Evolutionary conservation across 1,140 invertebrate genomes (phyloP).

Genomic region (Dinoponera quadriceps): DNA sequence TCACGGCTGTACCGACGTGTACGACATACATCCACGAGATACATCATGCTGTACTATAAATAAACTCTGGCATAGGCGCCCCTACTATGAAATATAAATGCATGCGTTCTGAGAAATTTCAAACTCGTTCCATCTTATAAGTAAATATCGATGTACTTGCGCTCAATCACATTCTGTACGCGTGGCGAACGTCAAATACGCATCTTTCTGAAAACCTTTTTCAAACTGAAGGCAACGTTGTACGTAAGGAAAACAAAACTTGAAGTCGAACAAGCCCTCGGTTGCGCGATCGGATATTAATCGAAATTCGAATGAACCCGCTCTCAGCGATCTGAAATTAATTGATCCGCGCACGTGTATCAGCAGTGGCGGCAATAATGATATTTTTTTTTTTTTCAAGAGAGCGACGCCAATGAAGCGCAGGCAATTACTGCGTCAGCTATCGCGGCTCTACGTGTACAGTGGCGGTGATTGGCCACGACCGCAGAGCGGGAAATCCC

Average conservation of each 20-base stretch:
- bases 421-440: constrained; percentile 71
- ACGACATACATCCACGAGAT: constrained; percentile 47
- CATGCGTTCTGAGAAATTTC: neutral
- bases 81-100: neutral
- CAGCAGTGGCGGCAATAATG: too few relatives aligned
- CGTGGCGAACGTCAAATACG: too few relatives aligned
- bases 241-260: too few relatives aligned
- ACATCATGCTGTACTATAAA: constrained; percentile 69
- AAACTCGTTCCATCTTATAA: neutral
- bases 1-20: constrained; percentile 62
- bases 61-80: constrained; percentile 67
- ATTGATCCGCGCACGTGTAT: too few relatives aligned
- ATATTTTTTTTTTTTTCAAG: neutral
- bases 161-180: too few relatives aligned
- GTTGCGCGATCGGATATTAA: too few relatives aligned
- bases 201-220: too few relatives aligned
- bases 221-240: too few relatives aligned
- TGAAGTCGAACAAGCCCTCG: too few relatives aligned
- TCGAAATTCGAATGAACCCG: too few relatives aligned
- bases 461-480: constrained; percentile 69
- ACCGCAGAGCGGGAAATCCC: constrained; percentile 77
- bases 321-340: too few relatives aligned
- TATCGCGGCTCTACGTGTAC: constrained; percentile 20
- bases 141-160: neutral
- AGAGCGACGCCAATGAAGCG: constrained; percentile 64